phyloP scores from a whole-genome alignment of 2,113 vertebrate species.

The Dendropsophus ebraccatus region DNA sequence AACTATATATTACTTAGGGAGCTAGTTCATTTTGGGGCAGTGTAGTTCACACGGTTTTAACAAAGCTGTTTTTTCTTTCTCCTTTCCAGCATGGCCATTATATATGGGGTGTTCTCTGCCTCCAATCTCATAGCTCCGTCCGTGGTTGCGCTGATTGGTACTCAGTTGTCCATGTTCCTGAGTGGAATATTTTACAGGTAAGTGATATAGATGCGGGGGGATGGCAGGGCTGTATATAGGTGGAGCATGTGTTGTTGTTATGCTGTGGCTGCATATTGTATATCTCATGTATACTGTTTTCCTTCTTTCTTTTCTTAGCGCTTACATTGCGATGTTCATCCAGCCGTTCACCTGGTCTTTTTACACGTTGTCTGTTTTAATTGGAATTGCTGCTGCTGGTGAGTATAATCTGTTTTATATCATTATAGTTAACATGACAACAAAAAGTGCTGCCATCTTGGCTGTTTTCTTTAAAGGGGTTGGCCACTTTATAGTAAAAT shows the following conservation, averaged over 20 bases:
- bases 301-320: conserved; percentile 72
- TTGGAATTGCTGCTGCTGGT: conserved; percentile 94
- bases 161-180: conserved; percentile 90
- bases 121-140: conserved; percentile 94
- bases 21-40: too few species aligned
- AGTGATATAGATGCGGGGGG: conserved; percentile 50
- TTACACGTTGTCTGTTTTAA: conserved; percentile 92
- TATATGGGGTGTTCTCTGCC: conserved; percentile 94
- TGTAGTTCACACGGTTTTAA: too few species aligned
- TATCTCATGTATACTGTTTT: neutral
- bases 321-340: conserved; percentile 96
- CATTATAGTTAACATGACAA: neutral
- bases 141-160: conserved; percentile 87
- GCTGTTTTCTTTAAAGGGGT: too few species aligned
- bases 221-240: neutral
- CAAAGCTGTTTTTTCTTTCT: too few species aligned
- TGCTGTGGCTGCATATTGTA: neutral
- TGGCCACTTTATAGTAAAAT: too few species aligned
- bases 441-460: neutral
- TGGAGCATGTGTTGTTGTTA: neutral
- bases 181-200: conserved; percentile 95
- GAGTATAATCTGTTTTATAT: conserved; percentile 66
- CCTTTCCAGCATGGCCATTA: conserved; percentile 88
- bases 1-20: too few species aligned
- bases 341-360: conserved; percentile 91